These are phyloP conservation scores for Cheilosia grossa DNA, from an alignment of 2,888 invertebrate genomes.

Conservation along the genomic window DNA sequence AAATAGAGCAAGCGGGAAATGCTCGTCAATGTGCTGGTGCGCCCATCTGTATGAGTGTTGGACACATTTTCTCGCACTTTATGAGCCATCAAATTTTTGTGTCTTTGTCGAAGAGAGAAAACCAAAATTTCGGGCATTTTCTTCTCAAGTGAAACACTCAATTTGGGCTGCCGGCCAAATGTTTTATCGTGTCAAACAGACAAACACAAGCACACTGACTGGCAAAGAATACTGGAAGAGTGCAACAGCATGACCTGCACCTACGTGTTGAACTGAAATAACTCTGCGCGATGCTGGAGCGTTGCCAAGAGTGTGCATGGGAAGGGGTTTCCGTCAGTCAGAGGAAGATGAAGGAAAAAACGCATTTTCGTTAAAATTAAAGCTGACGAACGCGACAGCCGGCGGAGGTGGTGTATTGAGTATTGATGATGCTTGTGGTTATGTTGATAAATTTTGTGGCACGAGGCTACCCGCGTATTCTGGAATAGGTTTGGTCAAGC, in stretches of 20 bases:
- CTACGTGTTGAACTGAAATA: constrained; percentile 47
- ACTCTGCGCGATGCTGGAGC: constrained; percentile 45
- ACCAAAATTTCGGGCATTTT: too few relatives aligned
- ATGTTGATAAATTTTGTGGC: constrained; percentile 3
- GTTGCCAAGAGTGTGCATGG: constrained; percentile 30
- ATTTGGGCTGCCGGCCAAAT: constrained; percentile 28
- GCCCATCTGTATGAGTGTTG: background rate
- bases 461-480: background rate
- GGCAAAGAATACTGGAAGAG: constrained; percentile 29
- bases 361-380: constrained; percentile 22
- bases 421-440: background rate
- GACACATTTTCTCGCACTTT: constrained; percentile 38
- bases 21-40: constrained; percentile 8
- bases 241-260: constrained; percentile 34
- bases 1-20: constrained; percentile 47
- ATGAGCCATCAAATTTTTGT: constrained; percentile 48
- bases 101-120: background rate
- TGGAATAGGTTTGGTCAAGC: too few relatives aligned
- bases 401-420: background rate
- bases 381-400: constrained; percentile 35
- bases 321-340: constrained; percentile 8
- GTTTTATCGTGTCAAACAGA: constrained; percentile 24
- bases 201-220: constrained; percentile 22
- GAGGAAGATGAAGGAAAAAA: background rate
- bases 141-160: background rate